Conservation (phyloP, 2,113 vertebrate species). For the cat (Felis catus) region DNA sequence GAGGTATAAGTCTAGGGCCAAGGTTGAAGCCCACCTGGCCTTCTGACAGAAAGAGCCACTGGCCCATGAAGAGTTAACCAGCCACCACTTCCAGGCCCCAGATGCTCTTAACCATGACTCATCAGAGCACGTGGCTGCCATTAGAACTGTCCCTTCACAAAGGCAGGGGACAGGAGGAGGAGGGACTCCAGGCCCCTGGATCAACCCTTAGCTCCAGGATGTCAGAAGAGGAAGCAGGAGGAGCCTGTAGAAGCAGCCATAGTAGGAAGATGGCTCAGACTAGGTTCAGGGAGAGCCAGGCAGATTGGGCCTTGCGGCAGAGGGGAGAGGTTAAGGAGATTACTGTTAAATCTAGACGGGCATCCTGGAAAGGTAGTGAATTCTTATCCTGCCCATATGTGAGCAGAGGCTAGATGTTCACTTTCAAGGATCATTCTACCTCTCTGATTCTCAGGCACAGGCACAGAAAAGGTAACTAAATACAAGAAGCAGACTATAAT, state of each 20-base stretch:
- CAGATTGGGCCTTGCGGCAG: not conserved
- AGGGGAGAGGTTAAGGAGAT: not conserved
- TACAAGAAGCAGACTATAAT: not conserved
- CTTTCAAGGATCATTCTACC: not conserved
- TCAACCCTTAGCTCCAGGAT: conserved; percentile 24
- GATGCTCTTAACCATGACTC: conserved; percentile 71
- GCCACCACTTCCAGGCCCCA: conserved; percentile 44
- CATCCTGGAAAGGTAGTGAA: not conserved
- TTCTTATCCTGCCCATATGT: not conserved
- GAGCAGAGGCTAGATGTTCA: conserved; percentile 31
- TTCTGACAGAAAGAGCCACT: conserved; percentile 22
- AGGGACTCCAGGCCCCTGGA: conserved; percentile 1
- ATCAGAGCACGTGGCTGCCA: conserved; percentile 73
- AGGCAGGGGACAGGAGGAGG: conserved; percentile 59
- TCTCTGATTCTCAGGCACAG: not conserved
- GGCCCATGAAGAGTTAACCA: conserved; percentile 65
- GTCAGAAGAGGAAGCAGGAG: conserved; percentile 29
- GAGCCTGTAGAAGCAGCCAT: not conserved
- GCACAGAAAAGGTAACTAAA: not conserved
- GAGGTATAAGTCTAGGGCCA: not conserved
- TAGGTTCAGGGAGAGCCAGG: not conserved
- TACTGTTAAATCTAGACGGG: not conserved
- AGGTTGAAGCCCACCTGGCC: not conserved
- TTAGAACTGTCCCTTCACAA: conserved; percentile 59
- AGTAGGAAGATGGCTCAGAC: not conserved